phyloP scores from a whole-genome alignment of 1,140 invertebrate genomes.

The Laupala kohalensis region DNA sequence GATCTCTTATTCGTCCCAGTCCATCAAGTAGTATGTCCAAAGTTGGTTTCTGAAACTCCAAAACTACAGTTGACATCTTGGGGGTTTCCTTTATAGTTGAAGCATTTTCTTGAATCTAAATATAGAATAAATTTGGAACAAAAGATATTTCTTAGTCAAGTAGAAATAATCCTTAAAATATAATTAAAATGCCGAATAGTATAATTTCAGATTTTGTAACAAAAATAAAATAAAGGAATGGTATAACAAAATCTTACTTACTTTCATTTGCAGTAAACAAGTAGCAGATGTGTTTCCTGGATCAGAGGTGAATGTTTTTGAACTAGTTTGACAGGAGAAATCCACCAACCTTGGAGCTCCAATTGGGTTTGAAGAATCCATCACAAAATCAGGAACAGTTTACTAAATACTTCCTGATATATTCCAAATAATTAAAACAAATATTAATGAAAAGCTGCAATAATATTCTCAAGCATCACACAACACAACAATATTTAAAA shows the following conservation, averaged over 20 bases:
- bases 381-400: neutral
- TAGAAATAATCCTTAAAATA: too few species aligned
- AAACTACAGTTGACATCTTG: neutral
- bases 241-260: neutral
- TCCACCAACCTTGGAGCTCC: conserved; percentile 3
- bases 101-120: conserved; percentile 7
- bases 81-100: neutral
- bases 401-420: too few species aligned
- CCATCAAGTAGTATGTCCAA: conserved; percentile 5
- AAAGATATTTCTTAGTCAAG: too few species aligned
- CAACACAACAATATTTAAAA: too few species aligned
- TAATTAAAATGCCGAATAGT: too few species aligned
- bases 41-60: conserved; percentile 2
- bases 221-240: too few species aligned
- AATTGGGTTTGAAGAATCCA: neutral
- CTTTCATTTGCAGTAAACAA: conserved; percentile 8
- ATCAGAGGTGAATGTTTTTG: conserved; percentile 4
- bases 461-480: too few species aligned
- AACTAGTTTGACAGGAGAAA: conserved; percentile 8
- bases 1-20: conserved; percentile 6
- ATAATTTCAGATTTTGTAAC: too few species aligned
- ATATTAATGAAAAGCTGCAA: too few species aligned
- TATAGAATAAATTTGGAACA: too few species aligned
- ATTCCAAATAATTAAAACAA: too few species aligned
- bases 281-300: conserved; percentile 4